Evolutionary conservation across 2,113 vertebrate genomes (phyloP).

Genomic region (Perognathus longimembris): DNA sequence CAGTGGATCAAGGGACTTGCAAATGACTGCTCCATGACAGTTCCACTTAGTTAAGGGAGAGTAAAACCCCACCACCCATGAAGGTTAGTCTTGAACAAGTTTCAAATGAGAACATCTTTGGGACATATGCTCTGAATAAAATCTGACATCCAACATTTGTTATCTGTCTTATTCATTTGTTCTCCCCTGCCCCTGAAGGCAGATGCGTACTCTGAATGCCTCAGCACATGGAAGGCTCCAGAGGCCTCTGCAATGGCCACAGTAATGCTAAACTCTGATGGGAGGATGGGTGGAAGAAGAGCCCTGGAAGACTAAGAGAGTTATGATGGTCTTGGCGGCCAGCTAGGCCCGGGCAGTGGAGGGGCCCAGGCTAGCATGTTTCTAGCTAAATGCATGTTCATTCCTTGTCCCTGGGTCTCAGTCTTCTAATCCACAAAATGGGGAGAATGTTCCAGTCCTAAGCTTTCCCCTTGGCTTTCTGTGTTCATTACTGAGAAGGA

Average conservation of each 20-base stretch:
- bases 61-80: background rate
- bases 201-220: background rate
- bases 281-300: background rate
- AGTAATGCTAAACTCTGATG: background rate
- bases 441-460: background rate
- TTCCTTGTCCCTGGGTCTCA: background rate
- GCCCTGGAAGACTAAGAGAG: background rate
- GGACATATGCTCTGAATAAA: slow-evolving; percentile 13
- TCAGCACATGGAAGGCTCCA: background rate
- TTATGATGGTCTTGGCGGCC: background rate
- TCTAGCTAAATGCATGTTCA: background rate
- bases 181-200: background rate
- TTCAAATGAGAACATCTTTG: background rate
- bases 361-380: background rate
- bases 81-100: background rate
- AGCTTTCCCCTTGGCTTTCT: background rate
- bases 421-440: background rate
- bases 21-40: background rate
- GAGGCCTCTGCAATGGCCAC: background rate
- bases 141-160: background rate
- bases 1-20: background rate
- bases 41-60: background rate
- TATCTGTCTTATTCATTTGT: background rate
- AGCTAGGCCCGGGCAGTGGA: background rate
- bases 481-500: background rate